These are phyloP conservation scores for Habroteleia sp. DNA, from an alignment of 2,888 invertebrate species.

Conservation along the genomic window DNA sequence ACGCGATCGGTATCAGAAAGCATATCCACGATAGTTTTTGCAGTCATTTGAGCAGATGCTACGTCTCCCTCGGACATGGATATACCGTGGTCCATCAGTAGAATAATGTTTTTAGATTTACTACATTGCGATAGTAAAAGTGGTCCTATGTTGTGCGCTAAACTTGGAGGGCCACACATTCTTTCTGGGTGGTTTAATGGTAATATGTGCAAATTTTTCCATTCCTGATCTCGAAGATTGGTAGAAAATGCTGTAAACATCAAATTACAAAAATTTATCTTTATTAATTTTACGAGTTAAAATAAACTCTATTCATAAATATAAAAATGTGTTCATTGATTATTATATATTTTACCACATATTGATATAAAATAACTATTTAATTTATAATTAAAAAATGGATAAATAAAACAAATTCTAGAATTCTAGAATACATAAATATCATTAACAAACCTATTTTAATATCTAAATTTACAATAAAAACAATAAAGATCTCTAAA, in stretches of 20 bases:
- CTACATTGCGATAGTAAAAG: conserved; percentile 76
- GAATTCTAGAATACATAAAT: no score
- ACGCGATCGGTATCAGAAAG: conserved; percentile 76
- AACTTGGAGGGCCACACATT: conserved; percentile 77
- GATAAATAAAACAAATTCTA: no score
- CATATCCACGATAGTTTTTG: conserved; percentile 78
- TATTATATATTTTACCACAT: no score
- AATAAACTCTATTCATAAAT: no score
- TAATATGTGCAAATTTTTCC: conserved; percentile 77
- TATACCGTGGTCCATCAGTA: conserved; percentile 75
- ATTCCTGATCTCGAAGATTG: conserved; percentile 71
- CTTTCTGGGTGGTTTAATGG: conserved; percentile 74
- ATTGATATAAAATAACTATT: no score
- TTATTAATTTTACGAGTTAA: no score
- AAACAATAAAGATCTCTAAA: no score
- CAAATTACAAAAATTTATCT: neutral
- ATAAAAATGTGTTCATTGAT: no score
- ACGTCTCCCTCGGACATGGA: conserved; percentile 77
- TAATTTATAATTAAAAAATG: no score
- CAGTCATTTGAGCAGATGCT: conserved; percentile 75
- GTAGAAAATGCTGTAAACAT: conserved; percentile 69
- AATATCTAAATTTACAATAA: no score
- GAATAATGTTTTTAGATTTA: conserved; percentile 74
- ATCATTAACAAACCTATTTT: no score
- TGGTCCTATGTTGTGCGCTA: conserved; percentile 77